Conservation (phyloP, 2,113 vertebrate genomes). For the Zapornia atra region DNA sequence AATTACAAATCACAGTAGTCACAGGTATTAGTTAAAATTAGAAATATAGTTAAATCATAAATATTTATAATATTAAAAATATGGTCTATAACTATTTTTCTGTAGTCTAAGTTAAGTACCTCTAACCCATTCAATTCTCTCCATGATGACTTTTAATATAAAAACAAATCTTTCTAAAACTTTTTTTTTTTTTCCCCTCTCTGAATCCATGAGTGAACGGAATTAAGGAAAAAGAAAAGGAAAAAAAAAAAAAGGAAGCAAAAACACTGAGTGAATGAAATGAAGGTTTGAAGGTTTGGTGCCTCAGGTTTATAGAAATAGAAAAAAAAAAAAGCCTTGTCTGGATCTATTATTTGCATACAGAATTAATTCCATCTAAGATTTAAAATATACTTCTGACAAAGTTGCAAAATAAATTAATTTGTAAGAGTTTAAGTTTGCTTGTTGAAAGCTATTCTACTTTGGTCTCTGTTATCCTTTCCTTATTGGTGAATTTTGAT, state of each 20-base stretch:
- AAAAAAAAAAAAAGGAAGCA: too few relatives aligned
- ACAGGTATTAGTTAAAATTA: not conserved
- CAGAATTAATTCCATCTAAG: not conserved
- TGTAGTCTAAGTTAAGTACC: not conserved
- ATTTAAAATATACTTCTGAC: not conserved
- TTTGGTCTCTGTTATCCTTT: not conserved
- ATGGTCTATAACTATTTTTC: not conserved
- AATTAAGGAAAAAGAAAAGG: not conserved
- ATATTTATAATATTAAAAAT: not conserved
- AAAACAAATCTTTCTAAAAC: not conserved
- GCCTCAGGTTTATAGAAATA: not conserved
- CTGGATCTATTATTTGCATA: not conserved
- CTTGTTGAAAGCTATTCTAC: not conserved
- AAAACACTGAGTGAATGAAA: not conserved
- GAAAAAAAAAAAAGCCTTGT: too few relatives aligned
- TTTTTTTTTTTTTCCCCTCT: not conserved
- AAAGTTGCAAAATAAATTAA: not conserved
- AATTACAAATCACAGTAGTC: not conserved
- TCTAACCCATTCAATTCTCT: not conserved
- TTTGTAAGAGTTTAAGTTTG: not conserved
- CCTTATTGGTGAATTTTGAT: not conserved
- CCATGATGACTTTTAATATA: not conserved
- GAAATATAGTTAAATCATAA: not conserved
- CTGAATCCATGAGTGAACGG: not conserved
- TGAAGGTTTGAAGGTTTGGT: not conserved